Evolutionary conservation across 2,888 invertebrate genomes (phyloP).

Genomic region (Sarcophaga rosellei): DNA sequence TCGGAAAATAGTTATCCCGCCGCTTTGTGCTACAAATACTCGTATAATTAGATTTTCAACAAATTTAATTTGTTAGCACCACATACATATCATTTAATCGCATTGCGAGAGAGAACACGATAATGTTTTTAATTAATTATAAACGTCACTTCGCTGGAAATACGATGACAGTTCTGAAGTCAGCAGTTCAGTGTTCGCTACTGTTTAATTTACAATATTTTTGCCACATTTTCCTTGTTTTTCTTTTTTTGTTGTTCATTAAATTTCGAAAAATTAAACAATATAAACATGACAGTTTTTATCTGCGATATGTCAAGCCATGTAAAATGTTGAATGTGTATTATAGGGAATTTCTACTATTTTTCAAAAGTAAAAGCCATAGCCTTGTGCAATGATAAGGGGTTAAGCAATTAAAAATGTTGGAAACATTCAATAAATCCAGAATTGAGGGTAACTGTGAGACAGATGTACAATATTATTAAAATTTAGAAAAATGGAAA

Average conservation of each 20-base stretch:
- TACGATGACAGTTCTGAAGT: conserved; percentile 5
- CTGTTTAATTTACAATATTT: not conserved
- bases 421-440: no score
- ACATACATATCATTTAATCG: not conserved
- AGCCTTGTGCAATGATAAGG: no score
- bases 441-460: no score
- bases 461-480: no score
- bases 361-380: no score
- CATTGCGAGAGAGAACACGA: not conserved
- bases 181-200: not conserved
- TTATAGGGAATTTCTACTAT: not conserved
- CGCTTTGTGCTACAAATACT: no score
- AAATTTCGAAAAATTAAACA: not conserved
- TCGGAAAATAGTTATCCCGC: no score
- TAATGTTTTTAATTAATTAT: conserved; percentile 20
- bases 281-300: conserved; percentile 11
- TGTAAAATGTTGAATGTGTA: not conserved
- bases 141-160: not conserved
- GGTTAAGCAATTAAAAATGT: no score
- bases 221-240: not conserved
- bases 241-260: not conserved
- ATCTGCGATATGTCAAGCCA: conserved; percentile 13
- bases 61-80: no score
- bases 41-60: no score
- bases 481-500: no score